A percentile compares a stretch with the other conserved stretches of the same genome.
Evolutionary conservation across 2,797 vertebrate genomes (phyloP).

Genomic region (Catharus ustulatus): DNA sequence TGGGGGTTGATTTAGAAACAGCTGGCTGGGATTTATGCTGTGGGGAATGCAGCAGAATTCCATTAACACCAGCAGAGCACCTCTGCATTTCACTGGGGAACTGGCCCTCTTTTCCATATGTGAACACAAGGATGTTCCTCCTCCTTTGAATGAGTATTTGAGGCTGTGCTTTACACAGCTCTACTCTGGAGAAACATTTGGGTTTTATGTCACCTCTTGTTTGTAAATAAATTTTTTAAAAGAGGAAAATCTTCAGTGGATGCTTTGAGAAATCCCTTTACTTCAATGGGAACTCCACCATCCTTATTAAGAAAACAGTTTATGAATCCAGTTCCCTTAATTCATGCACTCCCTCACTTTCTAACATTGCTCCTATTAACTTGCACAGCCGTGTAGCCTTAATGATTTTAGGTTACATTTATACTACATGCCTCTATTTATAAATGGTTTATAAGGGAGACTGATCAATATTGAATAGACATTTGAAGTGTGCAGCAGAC

Average conservation of each 20-base stretch:
- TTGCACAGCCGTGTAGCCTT: conserved; percentile 16
- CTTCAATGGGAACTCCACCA: not conserved
- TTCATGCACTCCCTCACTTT: not conserved
- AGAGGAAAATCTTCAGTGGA: not conserved
- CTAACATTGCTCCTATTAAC: not conserved
- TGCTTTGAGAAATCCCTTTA: not conserved
- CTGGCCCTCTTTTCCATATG: not conserved
- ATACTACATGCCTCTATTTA: conserved; percentile 22
- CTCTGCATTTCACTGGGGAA: not conserved
- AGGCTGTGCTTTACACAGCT: not conserved
- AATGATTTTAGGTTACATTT: conserved; percentile 41
- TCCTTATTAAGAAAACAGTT: not conserved
- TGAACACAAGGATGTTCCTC: not conserved
- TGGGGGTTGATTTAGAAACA: not conserved
- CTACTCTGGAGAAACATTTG: not conserved
- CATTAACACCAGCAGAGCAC: not conserved
- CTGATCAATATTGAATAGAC: conserved; percentile 44
- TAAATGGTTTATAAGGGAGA: conserved; percentile 30
- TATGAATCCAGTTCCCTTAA: not conserved
- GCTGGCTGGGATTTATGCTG: not conserved
- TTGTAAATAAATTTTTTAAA: not conserved
- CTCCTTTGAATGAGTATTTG: not conserved
- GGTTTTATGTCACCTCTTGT: not conserved
- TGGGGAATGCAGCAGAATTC: not conserved
- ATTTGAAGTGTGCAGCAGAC: conserved; percentile 27